A percentile compares a stretch with the other conserved stretches of the same genome.
phyloP scores from a whole-genome alignment of 2,113 vertebrate species.

The Melanotaenia duboulayi region DNA sequence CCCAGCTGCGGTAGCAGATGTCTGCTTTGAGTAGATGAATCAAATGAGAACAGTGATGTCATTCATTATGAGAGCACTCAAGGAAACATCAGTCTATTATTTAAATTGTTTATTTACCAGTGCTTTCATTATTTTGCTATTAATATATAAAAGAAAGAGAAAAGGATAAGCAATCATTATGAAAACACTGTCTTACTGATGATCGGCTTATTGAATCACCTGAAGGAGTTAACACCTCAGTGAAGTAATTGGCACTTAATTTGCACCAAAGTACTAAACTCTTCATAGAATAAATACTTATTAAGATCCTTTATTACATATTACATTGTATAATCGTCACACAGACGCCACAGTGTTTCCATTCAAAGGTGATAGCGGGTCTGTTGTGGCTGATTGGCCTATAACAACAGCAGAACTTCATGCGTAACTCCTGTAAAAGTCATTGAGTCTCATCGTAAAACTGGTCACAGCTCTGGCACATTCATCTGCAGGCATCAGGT shows the following conservation, averaged over 20 bases:
- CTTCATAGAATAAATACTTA: neutral
- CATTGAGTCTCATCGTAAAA: conserved; percentile 50
- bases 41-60: neutral
- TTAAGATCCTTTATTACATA: neutral
- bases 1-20: conserved; percentile 7
- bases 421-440: conserved; percentile 52
- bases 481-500: conserved; percentile 39
- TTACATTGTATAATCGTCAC: conserved; percentile 4
- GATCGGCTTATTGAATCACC: no score
- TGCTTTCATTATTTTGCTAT: no score
- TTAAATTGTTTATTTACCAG: neutral
- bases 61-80: neutral
- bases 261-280: neutral
- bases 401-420: conserved; percentile 53
- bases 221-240: neutral
- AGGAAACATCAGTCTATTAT: neutral
- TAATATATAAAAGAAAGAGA: no score
- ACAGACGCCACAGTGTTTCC: conserved; percentile 24
- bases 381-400: conserved; percentile 46
- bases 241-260: conserved; percentile 11
- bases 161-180: no score
- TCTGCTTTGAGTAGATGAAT: neutral
- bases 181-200: no score
- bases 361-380: conserved; percentile 44
- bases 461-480: conserved; percentile 37